Evolutionary conservation across 2,797 vertebrate species (phyloP), one percentile per base, ranked within the genome.

Genomic region (Epinephelus awoara): DNA sequence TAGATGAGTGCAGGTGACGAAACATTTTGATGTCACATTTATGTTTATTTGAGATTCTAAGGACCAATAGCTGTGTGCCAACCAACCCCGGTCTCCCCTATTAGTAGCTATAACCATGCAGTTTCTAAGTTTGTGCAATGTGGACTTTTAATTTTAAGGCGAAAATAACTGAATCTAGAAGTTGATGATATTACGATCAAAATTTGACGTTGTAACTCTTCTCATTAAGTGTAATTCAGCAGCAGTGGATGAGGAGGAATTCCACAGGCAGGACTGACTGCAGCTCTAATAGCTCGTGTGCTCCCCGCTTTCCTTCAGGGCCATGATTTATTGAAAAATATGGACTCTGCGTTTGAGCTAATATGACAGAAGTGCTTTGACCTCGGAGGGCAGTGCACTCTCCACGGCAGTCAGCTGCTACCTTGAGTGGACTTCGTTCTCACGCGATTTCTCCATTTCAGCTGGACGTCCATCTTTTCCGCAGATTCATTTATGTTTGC

Each of bases 291-390:
- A 84, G 82, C 82, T 64, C 6, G 8, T 61, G 72, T 21, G 56
- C 80, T 85, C 62, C 54, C 67, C 29, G 81, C 27, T 15, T 27
- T 76, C 83, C 88, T 88, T 88, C 85, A 76, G 85, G 80, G 73
- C 7, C 88, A 93, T 91, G 88, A 91, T 93, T 92, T 93, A 93
- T 93, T 93, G 85, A 92, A 89, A 92, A 85, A 90, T 89, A 88
- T 87, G 85, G 85, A 79, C 77, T 65, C 75, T 52, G 84, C 77
- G 77, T 88, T 86, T 88, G 88, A 93, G 86, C 88, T 93, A 92
- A 91, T 91, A 92, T 79, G 89, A 89, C 91, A 93, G 91, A 93
- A 93, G 92, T 89, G 92, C 90, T 91, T 93, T 92, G 92, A 92
- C 93, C 91, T 91, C 63, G 70, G 79, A 75, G 84, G 89, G 77